phyloP scores from a whole-genome alignment of 2,888 invertebrate genomes.

The Pterostichus madidus region DNA sequence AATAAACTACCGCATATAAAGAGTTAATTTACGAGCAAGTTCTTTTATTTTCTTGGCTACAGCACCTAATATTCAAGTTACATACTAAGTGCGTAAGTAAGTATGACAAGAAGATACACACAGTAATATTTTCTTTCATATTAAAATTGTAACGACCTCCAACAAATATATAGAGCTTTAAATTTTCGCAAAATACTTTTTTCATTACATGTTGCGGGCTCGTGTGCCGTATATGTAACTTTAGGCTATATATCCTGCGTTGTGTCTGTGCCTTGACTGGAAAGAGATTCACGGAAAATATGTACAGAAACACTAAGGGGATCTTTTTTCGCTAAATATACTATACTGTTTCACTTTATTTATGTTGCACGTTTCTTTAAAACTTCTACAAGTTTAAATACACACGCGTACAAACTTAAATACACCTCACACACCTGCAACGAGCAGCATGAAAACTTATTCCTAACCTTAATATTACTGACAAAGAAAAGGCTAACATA shows the following conservation, averaged over 20 bases:
- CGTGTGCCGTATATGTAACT: conserved; percentile 33
- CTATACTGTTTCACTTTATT: no score
- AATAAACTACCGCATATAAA: background rate
- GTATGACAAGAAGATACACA: conserved; percentile 39
- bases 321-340: conserved; percentile 4
- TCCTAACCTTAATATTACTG: no score
- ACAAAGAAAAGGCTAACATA: no score
- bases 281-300: conserved; percentile 30
- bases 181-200: conserved; percentile 46
- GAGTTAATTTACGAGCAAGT: conserved; percentile 25
- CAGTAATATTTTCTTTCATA: conserved; percentile 51
- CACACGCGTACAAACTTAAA: no score
- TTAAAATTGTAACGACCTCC: conserved; percentile 43
- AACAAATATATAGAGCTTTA: conserved; percentile 46
- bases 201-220: conserved; percentile 47
- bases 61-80: conserved; percentile 4
- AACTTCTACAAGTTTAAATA: no score
- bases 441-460: no score
- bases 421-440: no score
- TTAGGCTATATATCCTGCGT: conserved; percentile 40
- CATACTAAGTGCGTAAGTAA: conserved; percentile 35
- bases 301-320: conserved; percentile 12
- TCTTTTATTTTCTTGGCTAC: conserved; percentile 5
- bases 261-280: conserved; percentile 7
- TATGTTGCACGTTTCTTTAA: no score